These are phyloP conservation scores for Podiceps cristatus DNA, from an alignment of 2,113 vertebrate species.

Conservation along the genomic window DNA sequence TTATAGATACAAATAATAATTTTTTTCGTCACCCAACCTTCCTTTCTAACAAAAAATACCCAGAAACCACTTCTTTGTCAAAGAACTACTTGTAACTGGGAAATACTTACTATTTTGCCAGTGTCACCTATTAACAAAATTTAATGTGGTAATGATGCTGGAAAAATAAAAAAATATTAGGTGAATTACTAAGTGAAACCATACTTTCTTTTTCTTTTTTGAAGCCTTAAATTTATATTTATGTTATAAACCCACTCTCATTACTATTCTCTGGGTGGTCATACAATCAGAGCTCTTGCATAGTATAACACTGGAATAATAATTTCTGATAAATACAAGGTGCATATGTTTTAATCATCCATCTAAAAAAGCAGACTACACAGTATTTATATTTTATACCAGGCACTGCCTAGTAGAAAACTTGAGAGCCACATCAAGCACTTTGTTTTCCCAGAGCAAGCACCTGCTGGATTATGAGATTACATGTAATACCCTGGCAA, in stretches of 20 bases:
- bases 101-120: neutral
- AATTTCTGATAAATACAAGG: neutral
- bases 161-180: neutral
- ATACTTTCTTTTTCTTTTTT: neutral
- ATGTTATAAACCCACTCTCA: neutral
- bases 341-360: neutral
- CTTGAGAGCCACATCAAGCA: neutral
- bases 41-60: neutral
- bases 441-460: neutral
- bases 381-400: neutral
- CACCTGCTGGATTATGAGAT: neutral
- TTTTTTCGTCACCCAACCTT: neutral
- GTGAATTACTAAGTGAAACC: neutral
- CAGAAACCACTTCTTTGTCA: neutral
- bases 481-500: neutral
- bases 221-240: neutral
- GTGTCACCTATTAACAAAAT: neutral
- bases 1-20: neutral
- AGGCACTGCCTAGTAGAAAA: neutral
- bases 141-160: neutral
- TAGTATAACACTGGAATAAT: neutral
- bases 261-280: neutral
- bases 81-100: neutral
- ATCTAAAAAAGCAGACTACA: neutral
- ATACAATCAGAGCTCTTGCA: neutral